phyloP scores from a whole-genome alignment of 2,888 invertebrate species.

The Trichopria drosophilae region DNA sequence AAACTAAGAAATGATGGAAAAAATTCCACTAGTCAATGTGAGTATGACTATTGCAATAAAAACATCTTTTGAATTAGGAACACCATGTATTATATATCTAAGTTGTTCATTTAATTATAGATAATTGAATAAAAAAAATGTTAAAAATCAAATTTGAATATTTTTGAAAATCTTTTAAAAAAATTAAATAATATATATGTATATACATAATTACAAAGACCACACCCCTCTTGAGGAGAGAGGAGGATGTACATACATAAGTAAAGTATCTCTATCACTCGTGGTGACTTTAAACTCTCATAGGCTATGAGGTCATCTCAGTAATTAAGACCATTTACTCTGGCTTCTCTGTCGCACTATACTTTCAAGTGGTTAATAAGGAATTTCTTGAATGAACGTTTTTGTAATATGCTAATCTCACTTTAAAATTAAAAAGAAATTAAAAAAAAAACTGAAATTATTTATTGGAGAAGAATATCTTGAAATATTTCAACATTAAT shows the following conservation, averaged over 20 bases:
- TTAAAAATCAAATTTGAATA: neutral
- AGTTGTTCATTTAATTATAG: too few relatives aligned
- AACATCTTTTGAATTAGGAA: too few relatives aligned
- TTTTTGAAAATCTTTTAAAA: neutral
- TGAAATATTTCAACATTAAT: too few relatives aligned
- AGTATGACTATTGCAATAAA: too few relatives aligned
- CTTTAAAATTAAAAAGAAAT: too few relatives aligned
- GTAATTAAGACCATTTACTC: constrained; percentile 56
- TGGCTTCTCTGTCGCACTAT: constrained; percentile 41
- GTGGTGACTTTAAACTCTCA: constrained; percentile 51
- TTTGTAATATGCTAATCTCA: too few relatives aligned
- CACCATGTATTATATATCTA: too few relatives aligned
- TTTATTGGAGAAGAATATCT: too few relatives aligned
- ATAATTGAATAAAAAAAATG: too few relatives aligned
- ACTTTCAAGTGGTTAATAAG: constrained; percentile 28
- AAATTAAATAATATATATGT: neutral
- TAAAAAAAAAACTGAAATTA: too few relatives aligned
- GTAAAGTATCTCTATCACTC: constrained; percentile 45
- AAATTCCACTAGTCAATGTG: too few relatives aligned
- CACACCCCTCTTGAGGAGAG: constrained; percentile 35
- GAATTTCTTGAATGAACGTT: constrained; percentile 32
- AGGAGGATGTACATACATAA: constrained; percentile 31
- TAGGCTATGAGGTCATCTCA: constrained; percentile 56
- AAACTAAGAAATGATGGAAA: too few relatives aligned
- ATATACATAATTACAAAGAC: constrained; percentile 28